phyloP scores from a whole-genome alignment of 64 coral and sea anemone genomes.

The Stylophora pistillata region DNA sequence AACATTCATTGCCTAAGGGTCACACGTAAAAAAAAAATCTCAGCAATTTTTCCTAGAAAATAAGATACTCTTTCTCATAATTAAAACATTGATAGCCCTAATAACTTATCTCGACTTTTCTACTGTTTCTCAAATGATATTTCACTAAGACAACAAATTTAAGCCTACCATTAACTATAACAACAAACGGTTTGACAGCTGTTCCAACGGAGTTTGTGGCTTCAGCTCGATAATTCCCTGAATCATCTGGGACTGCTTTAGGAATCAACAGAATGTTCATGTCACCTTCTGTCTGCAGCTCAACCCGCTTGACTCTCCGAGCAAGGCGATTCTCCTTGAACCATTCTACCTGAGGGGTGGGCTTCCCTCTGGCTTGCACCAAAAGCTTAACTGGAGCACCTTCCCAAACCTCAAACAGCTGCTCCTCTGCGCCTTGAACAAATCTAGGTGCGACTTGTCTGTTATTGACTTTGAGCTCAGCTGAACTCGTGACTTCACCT shows the following conservation, averaged over 20 bases:
- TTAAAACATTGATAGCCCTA: too few species aligned
- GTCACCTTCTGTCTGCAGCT: slow-evolving; percentile 58
- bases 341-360: slow-evolving; percentile 78
- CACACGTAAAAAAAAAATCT: too few species aligned
- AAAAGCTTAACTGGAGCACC: slow-evolving; percentile 77
- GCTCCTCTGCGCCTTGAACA: slow-evolving; percentile 62
- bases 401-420: slow-evolving; percentile 83
- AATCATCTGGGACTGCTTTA: slow-evolving; percentile 78
- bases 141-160: too few species aligned
- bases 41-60: too few species aligned
- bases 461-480: slow-evolving; percentile 52
- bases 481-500: slow-evolving; percentile 44
- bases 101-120: too few species aligned
- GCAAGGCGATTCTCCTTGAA: slow-evolving; percentile 87
- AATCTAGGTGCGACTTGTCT: slow-evolving; percentile 59
- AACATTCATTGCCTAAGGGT: too few species aligned
- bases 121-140: too few species aligned
- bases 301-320: slow-evolving; percentile 67
- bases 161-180: slow-evolving; percentile 80
- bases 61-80: too few species aligned
- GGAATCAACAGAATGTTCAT: slow-evolving; percentile 73
- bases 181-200: slow-evolving; percentile 67
- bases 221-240: slow-evolving; percentile 77
- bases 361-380: slow-evolving; percentile 76
- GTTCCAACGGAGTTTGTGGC: slow-evolving; percentile 77